Percentiles rank a stretch among this genome's conserved stretches.
These are phyloP conservation scores for Orchesella flavescens DNA, from an alignment of 2,888 invertebrate genomes.

Conservation along the genomic window DNA sequence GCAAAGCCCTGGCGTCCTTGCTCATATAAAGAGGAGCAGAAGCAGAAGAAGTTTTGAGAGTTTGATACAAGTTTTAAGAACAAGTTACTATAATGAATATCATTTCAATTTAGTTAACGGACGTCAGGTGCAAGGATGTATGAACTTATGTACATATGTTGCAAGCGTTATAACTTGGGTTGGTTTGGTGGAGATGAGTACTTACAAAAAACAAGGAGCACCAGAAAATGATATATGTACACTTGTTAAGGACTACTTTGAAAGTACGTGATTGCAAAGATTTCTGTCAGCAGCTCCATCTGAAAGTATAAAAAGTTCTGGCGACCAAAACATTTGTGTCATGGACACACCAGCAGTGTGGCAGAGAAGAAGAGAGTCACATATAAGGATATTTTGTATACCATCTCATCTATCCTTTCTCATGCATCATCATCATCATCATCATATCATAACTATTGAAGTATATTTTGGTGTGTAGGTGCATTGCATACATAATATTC, in stretches of 20 bases:
- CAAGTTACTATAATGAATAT: not conserved
- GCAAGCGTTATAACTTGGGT: not conserved
- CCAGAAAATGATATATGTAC: conserved; percentile 13
- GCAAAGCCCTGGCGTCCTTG: not conserved
- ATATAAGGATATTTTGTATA: not conserved
- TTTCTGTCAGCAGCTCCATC: conserved; percentile 47
- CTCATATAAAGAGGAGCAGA: not conserved
- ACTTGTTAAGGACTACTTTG: conserved; percentile 7
- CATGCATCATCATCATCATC: conserved; percentile 6
- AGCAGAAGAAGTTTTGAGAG: not conserved
- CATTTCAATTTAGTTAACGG: conserved; percentile 28
- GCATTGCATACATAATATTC: not conserved
- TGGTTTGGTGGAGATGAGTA: conserved; percentile 8
- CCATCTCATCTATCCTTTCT: too few relatives aligned
- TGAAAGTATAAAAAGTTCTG: conserved; percentile 29
- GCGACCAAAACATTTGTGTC: conserved; percentile 53
- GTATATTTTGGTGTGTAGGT: not conserved
- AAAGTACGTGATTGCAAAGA: conserved; percentile 2
- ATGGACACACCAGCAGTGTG: conserved; percentile 36
- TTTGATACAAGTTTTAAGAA: not conserved
- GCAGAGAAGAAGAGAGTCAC: not conserved
- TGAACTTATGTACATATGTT: not conserved
- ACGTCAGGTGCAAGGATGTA: conserved; percentile 43
- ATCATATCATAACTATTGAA: not conserved
- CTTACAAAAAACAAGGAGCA: conserved; percentile 2